phyloP scores from a whole-genome alignment of 30 jellyfish, hydroid and myxozoan species.

The Pseudorhiza aurosa region DNA sequence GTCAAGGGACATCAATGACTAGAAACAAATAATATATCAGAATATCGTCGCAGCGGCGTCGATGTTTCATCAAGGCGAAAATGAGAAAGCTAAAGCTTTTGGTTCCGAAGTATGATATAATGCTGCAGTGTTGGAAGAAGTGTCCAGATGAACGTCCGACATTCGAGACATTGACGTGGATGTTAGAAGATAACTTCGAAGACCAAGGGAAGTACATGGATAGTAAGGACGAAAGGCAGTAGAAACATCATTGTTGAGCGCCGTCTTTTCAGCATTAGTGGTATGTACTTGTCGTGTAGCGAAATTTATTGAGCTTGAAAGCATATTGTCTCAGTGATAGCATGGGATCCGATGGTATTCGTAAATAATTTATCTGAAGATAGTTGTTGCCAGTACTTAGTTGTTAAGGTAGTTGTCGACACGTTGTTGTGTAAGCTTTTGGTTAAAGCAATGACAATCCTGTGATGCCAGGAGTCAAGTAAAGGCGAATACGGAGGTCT shows the following conservation, averaged over 20 bases:
- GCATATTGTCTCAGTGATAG: too few relatives aligned
- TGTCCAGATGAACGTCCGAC: conserved; percentile 98
- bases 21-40: too few relatives aligned
- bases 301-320: too few relatives aligned
- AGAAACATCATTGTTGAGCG: too few relatives aligned
- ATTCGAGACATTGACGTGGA: conserved; percentile 96
- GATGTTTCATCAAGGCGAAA: too few relatives aligned
- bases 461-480: neutral
- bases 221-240: neutral
- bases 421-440: neutral
- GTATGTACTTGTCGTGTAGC: too few relatives aligned
- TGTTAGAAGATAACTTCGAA: conserved; percentile 93
- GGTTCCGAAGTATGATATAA: too few relatives aligned
- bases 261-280: too few relatives aligned
- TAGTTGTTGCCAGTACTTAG: neutral
- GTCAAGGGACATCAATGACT: conserved; percentile 82
- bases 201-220: conserved; percentile 77
- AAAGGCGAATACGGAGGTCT: neutral
- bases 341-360: too few relatives aligned
- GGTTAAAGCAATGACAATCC: neutral
- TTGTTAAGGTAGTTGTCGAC: neutral
- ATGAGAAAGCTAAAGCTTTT: too few relatives aligned
- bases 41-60: neutral
- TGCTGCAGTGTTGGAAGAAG: conserved; percentile 90
- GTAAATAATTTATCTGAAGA: too few relatives aligned